Evolutionary conservation across 2,113 vertebrate species (phyloP), one percentile per base, ranked within the genome.

Genomic region (Shinisaurus crocodilurus): DNA sequence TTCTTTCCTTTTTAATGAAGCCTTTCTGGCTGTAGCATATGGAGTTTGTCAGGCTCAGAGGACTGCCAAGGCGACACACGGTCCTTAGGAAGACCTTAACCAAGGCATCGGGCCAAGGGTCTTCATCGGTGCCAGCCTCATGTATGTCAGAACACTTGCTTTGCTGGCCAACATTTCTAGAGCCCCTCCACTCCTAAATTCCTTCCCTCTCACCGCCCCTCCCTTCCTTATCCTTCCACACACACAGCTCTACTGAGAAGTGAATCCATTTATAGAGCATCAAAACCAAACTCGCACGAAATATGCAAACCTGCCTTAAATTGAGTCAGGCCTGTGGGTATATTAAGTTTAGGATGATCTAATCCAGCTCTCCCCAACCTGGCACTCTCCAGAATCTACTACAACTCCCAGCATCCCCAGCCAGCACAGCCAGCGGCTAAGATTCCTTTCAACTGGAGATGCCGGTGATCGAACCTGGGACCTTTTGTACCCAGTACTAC

Each of bases 1-100:
- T 23, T 23, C 13, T 12, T 12, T 6, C 13, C 3, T 48, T 43
- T 40, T 3, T 3, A 54, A 65, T 32, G 82, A 69, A 32, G 7
- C 2, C 57, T 34, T 27, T 86, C 79, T 89, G 91, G 67, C 90
- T 90, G 65, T 75, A 82, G 82, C 79, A 16, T 84, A 90, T 0
- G 0, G 79, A 72, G 84, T 88, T 81, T 88, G 3, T 5, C 0
- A 1, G 76, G n/a, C 84, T 92, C 77, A 0, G 0, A 82, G 15
- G 32, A 89, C 69, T 91, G 95, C 93, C 96, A 95, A 92, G 74
- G 89, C 88, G 85, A 89, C 94, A 86, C 94, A 90, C 0, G 72
- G 94, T 69, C 93, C 90, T 90, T 89, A 57, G 15, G 0, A 87
- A 54, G 85, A 92, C 92, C 90, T 85, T 91, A 85, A 90, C 88